Percentiles rank a stretch among this genome's conserved stretches.
Evolutionary conservation across 2,113 vertebrate species (phyloP).

Genomic region (Ranitomeya variabilis): DNA sequence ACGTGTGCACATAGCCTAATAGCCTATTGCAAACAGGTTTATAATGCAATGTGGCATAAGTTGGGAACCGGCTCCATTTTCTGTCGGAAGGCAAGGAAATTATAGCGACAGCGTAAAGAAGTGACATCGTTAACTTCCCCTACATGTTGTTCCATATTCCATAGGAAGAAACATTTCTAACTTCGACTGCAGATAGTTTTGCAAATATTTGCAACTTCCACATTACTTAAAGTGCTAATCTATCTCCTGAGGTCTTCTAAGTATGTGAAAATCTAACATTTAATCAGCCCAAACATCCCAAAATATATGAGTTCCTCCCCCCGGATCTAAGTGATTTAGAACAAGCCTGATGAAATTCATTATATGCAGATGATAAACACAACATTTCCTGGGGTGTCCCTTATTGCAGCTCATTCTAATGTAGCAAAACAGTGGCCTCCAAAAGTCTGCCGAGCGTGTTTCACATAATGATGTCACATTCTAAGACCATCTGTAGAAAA

Average conservation of each 20-base stretch:
- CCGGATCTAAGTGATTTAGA: slow-evolving; percentile 15
- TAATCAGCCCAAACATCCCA: neutral
- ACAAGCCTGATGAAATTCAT: slow-evolving; percentile 21
- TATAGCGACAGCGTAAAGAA: neutral
- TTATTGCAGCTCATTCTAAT: slow-evolving; percentile 52
- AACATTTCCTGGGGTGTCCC: neutral
- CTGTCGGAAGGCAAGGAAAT: too few relatives aligned
- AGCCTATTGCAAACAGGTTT: too few relatives aligned
- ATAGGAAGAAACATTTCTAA: neutral
- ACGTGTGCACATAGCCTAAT: too few relatives aligned
- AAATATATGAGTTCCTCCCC: neutral
- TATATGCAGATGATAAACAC: slow-evolving; percentile 21
- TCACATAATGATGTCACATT: slow-evolving; percentile 56
- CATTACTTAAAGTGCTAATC: neutral
- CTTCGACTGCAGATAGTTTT: neutral
- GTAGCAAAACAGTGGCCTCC: neutral
- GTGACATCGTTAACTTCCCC: neutral
- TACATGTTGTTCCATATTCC: neutral
- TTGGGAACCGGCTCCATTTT: too few relatives aligned
- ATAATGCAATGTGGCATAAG: too few relatives aligned
- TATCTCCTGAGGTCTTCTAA: slow-evolving; percentile 20
- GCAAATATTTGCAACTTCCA: neutral
- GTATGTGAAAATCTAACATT: slow-evolving; percentile 26
- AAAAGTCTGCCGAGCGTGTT: slow-evolving; percentile 61
- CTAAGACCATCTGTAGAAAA: slow-evolving; percentile 17